phyloP scores from a whole-genome alignment of 2,797 vertebrate species.

The Sciaenops ocellatus region DNA sequence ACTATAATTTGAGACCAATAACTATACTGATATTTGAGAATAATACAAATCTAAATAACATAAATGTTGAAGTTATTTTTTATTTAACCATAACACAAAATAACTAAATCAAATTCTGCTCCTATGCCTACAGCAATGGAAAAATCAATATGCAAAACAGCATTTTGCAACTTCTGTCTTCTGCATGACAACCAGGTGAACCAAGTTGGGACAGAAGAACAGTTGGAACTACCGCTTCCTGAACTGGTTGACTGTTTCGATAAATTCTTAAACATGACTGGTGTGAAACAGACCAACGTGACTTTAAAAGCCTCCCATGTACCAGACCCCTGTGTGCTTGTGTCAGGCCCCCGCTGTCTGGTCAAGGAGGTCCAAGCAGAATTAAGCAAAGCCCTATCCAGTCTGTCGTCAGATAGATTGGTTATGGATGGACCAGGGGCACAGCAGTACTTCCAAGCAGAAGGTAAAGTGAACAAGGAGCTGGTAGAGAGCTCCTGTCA shows the following conservation, averaged over 20 bases:
- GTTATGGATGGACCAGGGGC: slow-evolving; percentile 69
- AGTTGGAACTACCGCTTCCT: slow-evolving; percentile 46
- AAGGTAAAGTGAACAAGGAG: slow-evolving; percentile 60
- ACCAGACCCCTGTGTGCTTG: slow-evolving; percentile 49
- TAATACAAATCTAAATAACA: too few relatives aligned
- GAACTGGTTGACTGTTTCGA: slow-evolving; percentile 68
- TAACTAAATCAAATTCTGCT: too few relatives aligned
- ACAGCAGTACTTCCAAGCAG: slow-evolving; percentile 64
- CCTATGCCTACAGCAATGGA: too few relatives aligned
- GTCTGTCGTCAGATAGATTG: slow-evolving; percentile 38
- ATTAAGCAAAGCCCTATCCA: slow-evolving; percentile 36
- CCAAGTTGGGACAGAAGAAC: slow-evolving; percentile 40
- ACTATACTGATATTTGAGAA: too few relatives aligned
- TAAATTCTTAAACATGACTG: slow-evolving; percentile 51
- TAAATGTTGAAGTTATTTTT: too few relatives aligned
- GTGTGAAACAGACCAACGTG: slow-evolving; percentile 48
- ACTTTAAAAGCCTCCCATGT: slow-evolving; percentile 15
- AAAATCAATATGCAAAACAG: too few relatives aligned
- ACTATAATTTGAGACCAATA: too few relatives aligned
- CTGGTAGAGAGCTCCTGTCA: background rate
- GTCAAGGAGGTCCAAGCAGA: slow-evolving; percentile 43
- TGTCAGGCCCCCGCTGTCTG: too few relatives aligned
- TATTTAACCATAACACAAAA: background rate
- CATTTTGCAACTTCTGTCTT: too few relatives aligned
- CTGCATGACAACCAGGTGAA: slow-evolving; percentile 62